Conservation (phyloP, 2,797 vertebrate genomes). For the Labroides dimidiatus region DNA sequence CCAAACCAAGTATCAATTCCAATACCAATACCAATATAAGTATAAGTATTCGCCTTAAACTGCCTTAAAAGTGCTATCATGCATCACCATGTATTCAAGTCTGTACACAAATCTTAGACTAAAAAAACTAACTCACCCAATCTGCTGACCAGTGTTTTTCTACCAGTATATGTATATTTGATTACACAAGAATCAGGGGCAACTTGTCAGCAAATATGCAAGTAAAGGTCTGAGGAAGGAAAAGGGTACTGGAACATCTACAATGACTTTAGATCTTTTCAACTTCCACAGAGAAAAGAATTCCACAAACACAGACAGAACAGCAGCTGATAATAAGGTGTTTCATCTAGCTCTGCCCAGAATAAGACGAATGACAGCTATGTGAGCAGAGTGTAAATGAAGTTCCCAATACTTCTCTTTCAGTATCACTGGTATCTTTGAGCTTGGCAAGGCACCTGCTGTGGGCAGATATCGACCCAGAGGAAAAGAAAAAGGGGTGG, state of each 20-base stretch:
- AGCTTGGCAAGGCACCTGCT: conserved; percentile 73
- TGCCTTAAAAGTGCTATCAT: no score
- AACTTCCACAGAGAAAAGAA: conserved; percentile 41
- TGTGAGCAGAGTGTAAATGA: conserved; percentile 63
- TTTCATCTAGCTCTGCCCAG: conserved; percentile 51
- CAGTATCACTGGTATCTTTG: conserved; percentile 68
- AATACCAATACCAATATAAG: no score
- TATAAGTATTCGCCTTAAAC: no score
- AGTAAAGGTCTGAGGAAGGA: neutral
- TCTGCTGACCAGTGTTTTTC: neutral
- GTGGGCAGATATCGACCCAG: conserved; percentile 77
- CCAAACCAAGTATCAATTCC: no score
- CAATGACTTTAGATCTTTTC: conserved; percentile 32
- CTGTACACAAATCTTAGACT: no score
- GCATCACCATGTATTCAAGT: no score
- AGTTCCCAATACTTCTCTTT: conserved; percentile 65
- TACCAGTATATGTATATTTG: neutral
- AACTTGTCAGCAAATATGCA: neutral
- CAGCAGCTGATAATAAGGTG: conserved; percentile 62
- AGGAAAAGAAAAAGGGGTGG: conserved; percentile 44
- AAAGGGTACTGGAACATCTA: neutral
- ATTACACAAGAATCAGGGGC: neutral
- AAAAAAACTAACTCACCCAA: no score
- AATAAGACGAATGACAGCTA: conserved; percentile 58
- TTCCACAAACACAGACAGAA: conserved; percentile 53